Conservation (phyloP, 2,113 vertebrate genomes). For the Misgurnus anguillicaudatus region DNA sequence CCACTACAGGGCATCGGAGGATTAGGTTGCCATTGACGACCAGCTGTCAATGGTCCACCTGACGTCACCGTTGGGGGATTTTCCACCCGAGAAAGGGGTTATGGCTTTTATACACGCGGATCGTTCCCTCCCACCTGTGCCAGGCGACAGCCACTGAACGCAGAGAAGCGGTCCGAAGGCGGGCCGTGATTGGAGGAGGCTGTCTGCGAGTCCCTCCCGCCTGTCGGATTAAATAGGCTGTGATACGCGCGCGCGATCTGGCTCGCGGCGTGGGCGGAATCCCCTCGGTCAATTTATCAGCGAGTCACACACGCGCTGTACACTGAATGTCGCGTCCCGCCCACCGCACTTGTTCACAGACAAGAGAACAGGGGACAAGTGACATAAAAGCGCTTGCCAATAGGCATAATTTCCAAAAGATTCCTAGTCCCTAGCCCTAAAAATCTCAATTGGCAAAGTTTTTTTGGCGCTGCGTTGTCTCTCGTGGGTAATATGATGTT, state of each 20-base stretch:
- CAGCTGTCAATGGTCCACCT: constrained; percentile 66
- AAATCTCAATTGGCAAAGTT: neutral
- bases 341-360: constrained; percentile 33
- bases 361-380: constrained; percentile 11
- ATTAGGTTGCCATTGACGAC: constrained; percentile 75
- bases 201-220: neutral
- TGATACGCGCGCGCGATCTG: constrained; percentile 19
- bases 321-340: constrained; percentile 51
- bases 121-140: constrained; percentile 24
- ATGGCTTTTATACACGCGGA: constrained; percentile 35
- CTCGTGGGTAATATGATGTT: constrained; percentile 5
- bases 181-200: constrained; percentile 19
- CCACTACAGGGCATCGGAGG: constrained; percentile 72
- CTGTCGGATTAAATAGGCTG: constrained; percentile 39
- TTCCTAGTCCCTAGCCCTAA: neutral
- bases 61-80: constrained; percentile 65
- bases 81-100: constrained; percentile 52
- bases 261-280: constrained; percentile 50
- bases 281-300: constrained; percentile 48
- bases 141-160: constrained; percentile 29
- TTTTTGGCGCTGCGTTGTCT: constrained; percentile 17
- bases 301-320: constrained; percentile 43
- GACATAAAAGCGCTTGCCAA: constrained; percentile 37
- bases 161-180: neutral
- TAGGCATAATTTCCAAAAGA: constrained; percentile 26